Percentiles rank a stretch among this genome's conserved stretches.
Conservation (phyloP, 2,888 invertebrate species). For the Ophion obscuratus region DNA sequence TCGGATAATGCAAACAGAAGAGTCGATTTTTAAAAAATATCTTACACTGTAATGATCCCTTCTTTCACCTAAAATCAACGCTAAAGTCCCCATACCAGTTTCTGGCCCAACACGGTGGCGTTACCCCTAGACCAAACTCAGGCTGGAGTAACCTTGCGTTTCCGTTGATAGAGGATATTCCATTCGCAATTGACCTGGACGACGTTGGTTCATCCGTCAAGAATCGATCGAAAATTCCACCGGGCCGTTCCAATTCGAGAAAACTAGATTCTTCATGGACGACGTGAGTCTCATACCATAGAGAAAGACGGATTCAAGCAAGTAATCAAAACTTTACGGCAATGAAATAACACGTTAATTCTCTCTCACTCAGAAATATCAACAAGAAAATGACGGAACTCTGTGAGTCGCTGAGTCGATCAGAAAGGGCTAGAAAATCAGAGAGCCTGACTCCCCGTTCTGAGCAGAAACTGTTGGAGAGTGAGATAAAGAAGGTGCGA, state of each 20-base stretch:
- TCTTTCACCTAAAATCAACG: too few relatives aligned
- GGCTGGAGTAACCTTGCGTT: neutral
- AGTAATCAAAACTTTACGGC: neutral
- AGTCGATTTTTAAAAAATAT: too few relatives aligned
- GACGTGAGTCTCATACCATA: constrained; percentile 64
- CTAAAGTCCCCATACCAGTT: too few relatives aligned
- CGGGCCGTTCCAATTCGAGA: constrained; percentile 48
- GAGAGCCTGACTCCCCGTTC: constrained; percentile 82
- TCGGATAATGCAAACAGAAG: too few relatives aligned
- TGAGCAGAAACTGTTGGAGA: constrained; percentile 85
- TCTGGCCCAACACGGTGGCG: too few relatives aligned
- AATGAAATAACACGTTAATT: neutral
- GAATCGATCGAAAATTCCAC: constrained; percentile 84
- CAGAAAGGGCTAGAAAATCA: constrained; percentile 66
- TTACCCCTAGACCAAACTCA: too few relatives aligned
- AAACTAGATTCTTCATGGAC: constrained; percentile 62
- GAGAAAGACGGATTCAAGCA: neutral
- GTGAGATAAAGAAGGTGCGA: constrained; percentile 87
- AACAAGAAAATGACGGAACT: constrained; percentile 81
- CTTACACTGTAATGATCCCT: too few relatives aligned
- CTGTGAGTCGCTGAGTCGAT: constrained; percentile 81
- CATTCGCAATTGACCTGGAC: constrained; percentile 83
- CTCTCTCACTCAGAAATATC: constrained; percentile 70
- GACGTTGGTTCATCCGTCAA: constrained; percentile 85
- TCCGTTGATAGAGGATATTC: constrained; percentile 85